Base-by-base conservation (phyloP, 2,888 invertebrate genomes). In the Rhopalosiphum nymphaeae region DNA sequence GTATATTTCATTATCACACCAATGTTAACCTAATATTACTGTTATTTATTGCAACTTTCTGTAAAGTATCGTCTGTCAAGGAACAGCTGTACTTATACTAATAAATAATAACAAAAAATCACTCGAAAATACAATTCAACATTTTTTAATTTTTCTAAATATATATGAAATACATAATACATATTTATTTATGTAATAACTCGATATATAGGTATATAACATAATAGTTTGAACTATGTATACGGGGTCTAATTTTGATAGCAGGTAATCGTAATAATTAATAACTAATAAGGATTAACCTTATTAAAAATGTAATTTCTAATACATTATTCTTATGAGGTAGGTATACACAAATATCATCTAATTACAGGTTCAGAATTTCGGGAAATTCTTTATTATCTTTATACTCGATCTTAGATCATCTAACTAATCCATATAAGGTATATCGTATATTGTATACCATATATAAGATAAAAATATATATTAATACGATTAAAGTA, bases 241-340 rank as follows among this genome's bases (percentile, higher is more conserved):
- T 36, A 36, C 36, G 16, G 78, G 21, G 36, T 78, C 36, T 78
- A 36, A 36, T 78, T 21, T 78, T 78, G 36, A 78, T 78, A 25
- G 7, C 36, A 78, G 36, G 36, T 78, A 36, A 78, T 36, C 36
- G 78, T 78, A 78, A 78, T 49, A 49, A 49, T 13, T 1, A 49
- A 49, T 53, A 53, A 53, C 53, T 53, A 53, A 53, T 42, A 78
- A 36, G 21, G 21, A 78, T 78, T 36, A 36, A 90, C 67, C 25
- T 67, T 49, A n/a, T 67, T 67, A 90, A 36, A 49, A 61, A 90
- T 78, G 67, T 46, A 90, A 90, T 90, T 90, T 90, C 36, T 49
- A 49, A 29, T 7, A 57, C 42, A 42, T 42, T 86, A 86, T 49
- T 29, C 13, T 46, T 86, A 46, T 85, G 13, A 85, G 0, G 7